phyloP scores from a whole-genome alignment of 2,113 vertebrate species.

The Tamias sibiricus region DNA sequence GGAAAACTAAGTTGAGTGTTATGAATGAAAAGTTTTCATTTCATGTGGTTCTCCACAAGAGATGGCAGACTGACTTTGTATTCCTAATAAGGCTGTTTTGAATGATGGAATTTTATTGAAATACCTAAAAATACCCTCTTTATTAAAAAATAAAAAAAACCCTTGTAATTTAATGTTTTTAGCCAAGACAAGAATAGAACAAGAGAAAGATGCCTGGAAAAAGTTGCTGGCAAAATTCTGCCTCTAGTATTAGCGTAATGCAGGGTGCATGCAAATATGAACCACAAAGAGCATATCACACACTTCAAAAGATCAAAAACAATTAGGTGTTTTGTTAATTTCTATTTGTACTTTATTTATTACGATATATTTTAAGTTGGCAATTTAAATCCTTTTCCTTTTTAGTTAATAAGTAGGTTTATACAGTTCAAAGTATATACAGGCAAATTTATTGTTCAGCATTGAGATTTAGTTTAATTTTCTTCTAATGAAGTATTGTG shows the following conservation, averaged over 20 bases:
- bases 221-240: not conserved
- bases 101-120: conserved; percentile 81
- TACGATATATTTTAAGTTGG: not conserved
- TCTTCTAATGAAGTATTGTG: not conserved
- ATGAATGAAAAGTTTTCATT: conserved; percentile 75
- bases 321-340: conserved; percentile 8
- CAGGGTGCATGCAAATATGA: not conserved
- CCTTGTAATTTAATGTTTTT: conserved; percentile 70
- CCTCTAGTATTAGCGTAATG: not conserved
- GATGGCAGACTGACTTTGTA: conserved; percentile 62
- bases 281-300: not conserved
- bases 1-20: conserved; percentile 44
- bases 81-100: conserved; percentile 83
- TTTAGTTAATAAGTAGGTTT: not conserved
- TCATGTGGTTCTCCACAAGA: not conserved
- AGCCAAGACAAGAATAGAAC: conserved; percentile 29
- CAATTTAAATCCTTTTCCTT: not conserved
- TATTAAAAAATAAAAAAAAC: not conserved
- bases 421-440: not conserved
- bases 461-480: not conserved
- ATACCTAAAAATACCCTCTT: conserved; percentile 72
- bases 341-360: not conserved
- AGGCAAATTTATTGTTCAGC: not conserved
- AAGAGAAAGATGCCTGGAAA: conserved; percentile 41
- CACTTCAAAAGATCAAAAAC: not conserved